These are phyloP conservation scores for Scrobipalpa atriplicella DNA, from an alignment of 2,888 invertebrate species.

Conservation along the genomic window DNA sequence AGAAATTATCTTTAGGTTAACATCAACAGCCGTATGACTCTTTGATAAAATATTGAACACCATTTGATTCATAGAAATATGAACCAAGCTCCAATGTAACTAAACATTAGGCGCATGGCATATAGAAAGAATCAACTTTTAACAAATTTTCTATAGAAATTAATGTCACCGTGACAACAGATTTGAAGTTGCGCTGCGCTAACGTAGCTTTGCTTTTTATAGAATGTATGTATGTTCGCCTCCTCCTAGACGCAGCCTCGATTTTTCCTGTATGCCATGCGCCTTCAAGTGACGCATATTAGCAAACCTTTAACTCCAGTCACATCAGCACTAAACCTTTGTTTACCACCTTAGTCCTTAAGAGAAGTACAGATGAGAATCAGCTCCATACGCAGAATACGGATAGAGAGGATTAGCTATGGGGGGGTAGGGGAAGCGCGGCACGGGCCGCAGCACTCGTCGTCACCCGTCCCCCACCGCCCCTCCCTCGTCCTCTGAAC, in stretches of 20 bases:
- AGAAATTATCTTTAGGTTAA: neutral
- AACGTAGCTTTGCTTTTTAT: no score
- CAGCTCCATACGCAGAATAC: constrained; percentile 62
- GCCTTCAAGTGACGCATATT: neutral
- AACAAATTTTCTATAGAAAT: no score
- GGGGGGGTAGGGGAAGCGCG: constrained; percentile 71
- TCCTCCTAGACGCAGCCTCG: neutral
- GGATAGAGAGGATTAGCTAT: constrained; percentile 55
- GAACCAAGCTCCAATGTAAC: no score
- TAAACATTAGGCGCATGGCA: no score
- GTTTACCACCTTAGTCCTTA: constrained; percentile 39
- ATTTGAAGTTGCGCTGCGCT: no score
- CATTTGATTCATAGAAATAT: neutral
- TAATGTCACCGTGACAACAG: no score
- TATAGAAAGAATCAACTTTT: no score
- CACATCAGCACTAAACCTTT: constrained; percentile 1
- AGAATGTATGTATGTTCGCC: no score
- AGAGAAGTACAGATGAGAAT: constrained; percentile 67
- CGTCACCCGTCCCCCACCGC: constrained; percentile 70
- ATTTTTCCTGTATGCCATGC: neutral
- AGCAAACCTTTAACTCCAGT: constrained; percentile 13
- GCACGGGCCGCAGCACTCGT: constrained; percentile 78
- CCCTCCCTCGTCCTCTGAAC: constrained; percentile 77
- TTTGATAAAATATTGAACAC: neutral
- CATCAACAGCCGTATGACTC: neutral